Conservation (phyloP, 2,888 invertebrate species). For the Apodemia zela region DNA sequence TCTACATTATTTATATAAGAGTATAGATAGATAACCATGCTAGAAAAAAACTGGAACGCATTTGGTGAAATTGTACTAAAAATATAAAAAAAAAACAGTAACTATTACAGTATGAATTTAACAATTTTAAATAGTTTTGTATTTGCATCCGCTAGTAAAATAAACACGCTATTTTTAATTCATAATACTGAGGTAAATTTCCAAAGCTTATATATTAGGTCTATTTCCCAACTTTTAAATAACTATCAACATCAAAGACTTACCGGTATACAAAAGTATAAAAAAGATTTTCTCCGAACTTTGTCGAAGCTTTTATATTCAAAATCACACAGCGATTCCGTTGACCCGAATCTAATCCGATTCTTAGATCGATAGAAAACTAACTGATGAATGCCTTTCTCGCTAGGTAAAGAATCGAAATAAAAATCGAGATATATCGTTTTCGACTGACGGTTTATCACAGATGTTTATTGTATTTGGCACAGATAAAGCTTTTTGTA, state of each 20-base stretch:
- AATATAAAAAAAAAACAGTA: too few species aligned
- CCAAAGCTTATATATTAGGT: not conserved
- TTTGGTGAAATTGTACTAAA: too few species aligned
- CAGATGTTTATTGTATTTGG: conserved; percentile 59
- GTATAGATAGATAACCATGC: too few species aligned
- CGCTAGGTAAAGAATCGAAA: conserved; percentile 41
- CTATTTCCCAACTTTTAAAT: not conserved
- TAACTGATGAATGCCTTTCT: conserved; percentile 40
- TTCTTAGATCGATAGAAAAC: conserved; percentile 45
- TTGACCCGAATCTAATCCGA: conserved; percentile 44
- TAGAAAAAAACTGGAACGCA: too few species aligned
- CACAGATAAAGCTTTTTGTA: conserved; percentile 33
- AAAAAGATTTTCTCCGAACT: conserved; percentile 25
- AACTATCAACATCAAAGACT: conserved; percentile 19
- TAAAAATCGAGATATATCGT: conserved; percentile 58
- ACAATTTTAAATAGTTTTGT: too few species aligned
- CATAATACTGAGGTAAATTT: not conserved
- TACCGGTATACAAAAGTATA: conserved; percentile 26
- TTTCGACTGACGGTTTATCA: conserved; percentile 32
- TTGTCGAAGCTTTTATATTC: conserved; percentile 25
- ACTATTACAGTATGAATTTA: too few species aligned
- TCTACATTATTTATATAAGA: too few species aligned
- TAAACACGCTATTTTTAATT: not conserved
- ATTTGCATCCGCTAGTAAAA: too few species aligned
- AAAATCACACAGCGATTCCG: conserved; percentile 27